phyloP scores from a whole-genome alignment of 2,888 invertebrate genomes.

The Microctonus hyperodae region DNA sequence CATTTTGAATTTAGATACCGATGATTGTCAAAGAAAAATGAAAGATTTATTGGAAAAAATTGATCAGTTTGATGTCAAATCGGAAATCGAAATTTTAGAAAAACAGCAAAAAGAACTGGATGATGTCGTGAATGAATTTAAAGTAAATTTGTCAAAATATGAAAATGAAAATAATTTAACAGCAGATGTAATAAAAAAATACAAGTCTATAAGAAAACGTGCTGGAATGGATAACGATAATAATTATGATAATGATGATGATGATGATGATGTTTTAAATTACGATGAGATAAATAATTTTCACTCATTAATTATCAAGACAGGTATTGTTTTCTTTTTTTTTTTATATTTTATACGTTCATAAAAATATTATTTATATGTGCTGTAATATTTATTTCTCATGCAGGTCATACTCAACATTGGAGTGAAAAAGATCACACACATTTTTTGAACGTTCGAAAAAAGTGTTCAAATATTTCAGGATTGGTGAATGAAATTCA shows the following conservation, averaged over 20 bases:
- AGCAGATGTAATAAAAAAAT: background rate
- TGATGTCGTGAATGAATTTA: constrained; percentile 44
- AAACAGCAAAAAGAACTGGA: constrained; percentile 49
- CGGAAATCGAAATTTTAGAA: constrained; percentile 40
- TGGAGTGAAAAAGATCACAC: constrained; percentile 58
- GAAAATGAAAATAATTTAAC: constrained; percentile 35
- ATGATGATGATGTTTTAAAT: constrained; percentile 24
- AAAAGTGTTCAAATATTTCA: constrained; percentile 46
- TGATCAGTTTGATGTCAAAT: constrained; percentile 48
- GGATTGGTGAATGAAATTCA: constrained; percentile 49
- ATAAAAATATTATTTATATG: background rate
- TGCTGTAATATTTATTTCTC: background rate
- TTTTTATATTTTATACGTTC: background rate
- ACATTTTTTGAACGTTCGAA: constrained; percentile 52
- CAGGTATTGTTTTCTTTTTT: constrained; percentile 45
- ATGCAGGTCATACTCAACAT: constrained; percentile 53
- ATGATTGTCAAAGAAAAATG: constrained; percentile 49
- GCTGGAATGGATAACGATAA: too few species aligned
- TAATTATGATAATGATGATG: constrained; percentile 34
- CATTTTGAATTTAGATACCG: constrained; percentile 45
- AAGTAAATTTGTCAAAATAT: constrained; percentile 44
- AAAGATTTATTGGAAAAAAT: constrained; percentile 51
- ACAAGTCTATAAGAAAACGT: constrained; percentile 16
- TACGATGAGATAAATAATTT: constrained; percentile 49
- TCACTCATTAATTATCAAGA: constrained; percentile 50